Conservation (phyloP, 2,888 invertebrate genomes). For the Caenorhabditis afra region DNA sequence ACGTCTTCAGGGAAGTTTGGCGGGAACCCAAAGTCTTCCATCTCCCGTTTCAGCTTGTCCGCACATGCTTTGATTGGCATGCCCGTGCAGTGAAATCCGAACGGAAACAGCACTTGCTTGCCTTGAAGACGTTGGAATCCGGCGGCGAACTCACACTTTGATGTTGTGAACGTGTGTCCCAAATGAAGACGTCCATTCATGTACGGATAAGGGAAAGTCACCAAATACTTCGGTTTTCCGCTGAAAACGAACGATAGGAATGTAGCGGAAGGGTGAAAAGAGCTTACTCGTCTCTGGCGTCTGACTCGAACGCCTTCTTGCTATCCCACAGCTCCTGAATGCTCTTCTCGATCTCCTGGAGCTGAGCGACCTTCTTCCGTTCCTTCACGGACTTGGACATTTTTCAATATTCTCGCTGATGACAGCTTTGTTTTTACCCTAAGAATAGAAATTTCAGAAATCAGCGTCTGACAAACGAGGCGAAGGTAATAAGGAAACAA, state of each 20-base stretch:
- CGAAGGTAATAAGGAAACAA: background rate
- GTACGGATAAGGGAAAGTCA: conserved; percentile 97
- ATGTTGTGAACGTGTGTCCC: conserved; percentile 96
- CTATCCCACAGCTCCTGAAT: conserved; percentile 91
- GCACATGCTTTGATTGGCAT: conserved; percentile 99
- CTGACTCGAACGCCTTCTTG: conserved; percentile 88
- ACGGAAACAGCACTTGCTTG: conserved; percentile 93
- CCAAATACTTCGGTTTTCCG: conserved; percentile 87
- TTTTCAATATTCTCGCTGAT: background rate
- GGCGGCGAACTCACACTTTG: conserved; percentile 96
- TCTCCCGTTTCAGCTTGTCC: conserved; percentile 95
- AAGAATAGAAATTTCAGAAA: conserved; percentile 12
- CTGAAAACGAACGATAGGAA: conserved; percentile 54
- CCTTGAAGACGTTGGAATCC: conserved; percentile 94
- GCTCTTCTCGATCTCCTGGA: conserved; percentile 84
- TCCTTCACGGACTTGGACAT: conserved; percentile 64
- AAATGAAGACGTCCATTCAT: conserved; percentile 99
- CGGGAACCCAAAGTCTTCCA: conserved; percentile 92
- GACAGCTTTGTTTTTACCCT: conserved; percentile 48
- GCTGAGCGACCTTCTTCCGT: conserved; percentile 67
- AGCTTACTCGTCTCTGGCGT: conserved; percentile 85
- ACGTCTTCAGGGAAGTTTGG: conserved; percentile 83
- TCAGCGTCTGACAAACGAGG: background rate
- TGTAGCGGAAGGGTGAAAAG: background rate
- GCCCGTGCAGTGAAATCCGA: conserved; percentile 98